phyloP scores from a whole-genome alignment of 2,797 vertebrate genomes.

The Emydoidea blandingii region DNA sequence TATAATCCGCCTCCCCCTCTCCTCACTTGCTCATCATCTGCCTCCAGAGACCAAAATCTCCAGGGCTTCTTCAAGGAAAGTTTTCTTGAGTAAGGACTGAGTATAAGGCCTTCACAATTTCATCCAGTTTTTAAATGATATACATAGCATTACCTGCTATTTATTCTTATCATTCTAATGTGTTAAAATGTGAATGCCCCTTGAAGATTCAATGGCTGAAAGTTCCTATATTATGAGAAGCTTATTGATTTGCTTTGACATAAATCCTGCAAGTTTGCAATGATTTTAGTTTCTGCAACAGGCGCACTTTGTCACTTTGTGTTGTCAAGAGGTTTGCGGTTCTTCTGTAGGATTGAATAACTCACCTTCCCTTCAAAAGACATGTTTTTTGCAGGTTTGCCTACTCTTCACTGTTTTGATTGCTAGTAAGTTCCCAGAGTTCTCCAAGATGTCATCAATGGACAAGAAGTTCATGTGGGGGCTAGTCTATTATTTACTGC shows the following conservation, averaged over 20 bases:
- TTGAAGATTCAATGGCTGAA: conserved; percentile 5
- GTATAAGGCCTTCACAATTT: not conserved
- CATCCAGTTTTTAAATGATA: not conserved
- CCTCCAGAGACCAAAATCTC: not conserved
- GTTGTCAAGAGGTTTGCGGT: not conserved
- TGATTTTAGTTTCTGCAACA: conserved; percentile 10
- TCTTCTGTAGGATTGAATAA: conserved; percentile 3
- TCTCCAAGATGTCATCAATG: not conserved
- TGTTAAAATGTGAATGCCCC: conserved; percentile 6
- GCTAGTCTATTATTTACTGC: conserved; percentile 13
- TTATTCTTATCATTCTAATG: not conserved
- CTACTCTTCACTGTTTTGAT: conserved; percentile 39
- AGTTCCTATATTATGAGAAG: conserved; percentile 22
- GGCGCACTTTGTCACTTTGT: not conserved
- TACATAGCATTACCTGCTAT: not conserved
- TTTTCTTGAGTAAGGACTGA: not conserved
- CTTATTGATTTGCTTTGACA: conserved; percentile 20
- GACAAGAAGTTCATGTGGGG: not conserved
- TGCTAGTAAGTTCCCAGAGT: conserved; percentile 19
- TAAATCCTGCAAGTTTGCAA: conserved; percentile 2
- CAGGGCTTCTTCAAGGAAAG: not conserved
- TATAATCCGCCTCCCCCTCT: not conserved
- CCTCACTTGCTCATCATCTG: not conserved
- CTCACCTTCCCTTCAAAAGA: not conserved
- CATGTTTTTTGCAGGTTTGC: not conserved